Evolutionary conservation across 2,113 vertebrate species (phyloP), one percentile per base, ranked within the genome.

Genomic region (Alethe diademata): DNA sequence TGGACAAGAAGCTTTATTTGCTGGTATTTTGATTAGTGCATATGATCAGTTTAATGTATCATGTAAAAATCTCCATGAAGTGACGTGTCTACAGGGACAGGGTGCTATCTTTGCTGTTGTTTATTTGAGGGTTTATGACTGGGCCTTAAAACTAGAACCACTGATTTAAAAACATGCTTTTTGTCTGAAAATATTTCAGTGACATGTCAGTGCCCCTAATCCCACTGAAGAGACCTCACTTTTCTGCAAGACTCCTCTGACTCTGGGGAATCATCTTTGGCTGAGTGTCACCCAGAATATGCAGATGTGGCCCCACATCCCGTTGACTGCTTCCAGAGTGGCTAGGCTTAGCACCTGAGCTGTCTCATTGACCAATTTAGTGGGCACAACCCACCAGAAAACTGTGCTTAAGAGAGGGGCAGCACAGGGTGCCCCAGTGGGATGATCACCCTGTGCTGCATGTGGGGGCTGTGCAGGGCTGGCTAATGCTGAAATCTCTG

Each of bases 361-460:
- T 4, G 2, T 17, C 28, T 64, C 3, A 0, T 9, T 56, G 53
- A 54, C 22, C 20, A 40, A 14, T 40, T 61, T 6, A 5, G 12
- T 9, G n/a, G 18, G 36, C 31, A 47, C 28, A 72, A 29, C 35
- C 5, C 47, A 10, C 22, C 31, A 18, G 19, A 78, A 71, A 18
- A 5, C 1, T 5, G 8, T 51, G 16, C 6, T 47, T 8, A 14
- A 53, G 73, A 60, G 35, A 47, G 25, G 8, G 24, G 48, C 66
- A 71, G 48, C 0, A 0, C n/a, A 8, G 35, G 33, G 24, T 36
- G 18, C 25, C 38, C 0, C 0, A 2, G 20, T 9, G 45, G 53
- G 20, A 9, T 23, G 26, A 35, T 17, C 2, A 11, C 47, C n/a
- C 25, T 25, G 8, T 14, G 43, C 69, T 4, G 1, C 2, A 7